phyloP scores from a whole-genome alignment of 2,888 invertebrate genomes.

The Synanthedon tipuliformis region DNA sequence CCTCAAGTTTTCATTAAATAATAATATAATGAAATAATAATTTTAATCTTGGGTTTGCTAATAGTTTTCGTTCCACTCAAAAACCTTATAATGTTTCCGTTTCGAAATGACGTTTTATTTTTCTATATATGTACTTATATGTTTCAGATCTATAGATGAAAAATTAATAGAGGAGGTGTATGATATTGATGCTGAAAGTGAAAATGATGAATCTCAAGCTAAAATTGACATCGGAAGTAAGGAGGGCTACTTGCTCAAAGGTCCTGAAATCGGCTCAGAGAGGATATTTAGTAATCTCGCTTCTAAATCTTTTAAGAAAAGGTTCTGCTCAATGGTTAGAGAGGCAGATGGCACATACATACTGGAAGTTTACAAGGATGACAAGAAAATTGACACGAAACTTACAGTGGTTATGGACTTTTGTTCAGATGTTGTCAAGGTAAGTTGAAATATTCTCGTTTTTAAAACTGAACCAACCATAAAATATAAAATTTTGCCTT shows the following conservation, averaged over 20 bases:
- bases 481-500: too few relatives aligned
- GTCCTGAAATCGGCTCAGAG: conserved; percentile 90
- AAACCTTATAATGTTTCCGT: background rate
- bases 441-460: conserved; percentile 28
- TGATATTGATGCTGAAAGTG: conserved; percentile 89
- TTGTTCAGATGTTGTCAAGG: conserved; percentile 89
- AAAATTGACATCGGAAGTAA: conserved; percentile 85
- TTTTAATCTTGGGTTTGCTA: too few relatives aligned
- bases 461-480: too few relatives aligned
- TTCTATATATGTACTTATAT: background rate
- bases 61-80: too few relatives aligned
- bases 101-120: background rate
- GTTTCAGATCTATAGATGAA: conserved; percentile 40
- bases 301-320: conserved; percentile 91
- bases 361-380: conserved; percentile 93
- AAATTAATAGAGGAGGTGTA: conserved; percentile 81
- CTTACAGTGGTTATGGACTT: conserved; percentile 94
- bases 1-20: too few relatives aligned
- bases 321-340: conserved; percentile 88
- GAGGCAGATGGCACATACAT: conserved; percentile 93
- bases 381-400: conserved; percentile 90
- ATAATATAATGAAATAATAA: too few relatives aligned
- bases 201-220: conserved; percentile 78
- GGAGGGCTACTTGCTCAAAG: conserved; percentile 91
- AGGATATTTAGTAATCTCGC: conserved; percentile 92